Evolutionary conservation across 2,113 vertebrate genomes (phyloP).

Genomic region (Pyrgilauda ruficollis): DNA sequence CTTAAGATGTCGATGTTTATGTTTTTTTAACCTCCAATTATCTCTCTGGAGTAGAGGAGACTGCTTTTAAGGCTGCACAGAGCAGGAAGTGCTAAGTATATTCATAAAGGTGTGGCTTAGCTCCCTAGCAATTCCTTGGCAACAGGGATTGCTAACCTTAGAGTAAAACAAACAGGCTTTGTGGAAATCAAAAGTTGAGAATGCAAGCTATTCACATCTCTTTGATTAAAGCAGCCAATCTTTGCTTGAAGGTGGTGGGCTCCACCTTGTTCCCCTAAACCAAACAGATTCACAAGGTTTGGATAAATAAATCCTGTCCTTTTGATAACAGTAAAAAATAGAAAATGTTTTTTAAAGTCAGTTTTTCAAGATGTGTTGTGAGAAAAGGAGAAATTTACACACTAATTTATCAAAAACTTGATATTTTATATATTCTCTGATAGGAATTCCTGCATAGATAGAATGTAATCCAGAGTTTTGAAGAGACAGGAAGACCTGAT

Average conservation of each 20-base stretch:
- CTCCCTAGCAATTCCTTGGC: conserved; percentile 47
- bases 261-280: neutral
- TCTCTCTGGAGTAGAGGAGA: neutral
- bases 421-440: neutral
- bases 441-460: neutral
- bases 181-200: conserved; percentile 44
- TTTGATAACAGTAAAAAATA: neutral
- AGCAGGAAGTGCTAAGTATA: conserved; percentile 27
- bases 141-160: conserved; percentile 28
- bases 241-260: neutral
- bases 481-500: neutral
- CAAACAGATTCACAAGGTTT: neutral
- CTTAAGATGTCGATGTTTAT: neutral
- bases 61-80: neutral
- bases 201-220: neutral
- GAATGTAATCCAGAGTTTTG: neutral
- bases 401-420: neutral
- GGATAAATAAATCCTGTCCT: neutral
- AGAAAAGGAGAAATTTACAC: neutral
- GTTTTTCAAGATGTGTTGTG: neutral
- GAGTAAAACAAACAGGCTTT: conserved; percentile 59
- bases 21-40: neutral
- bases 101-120: conserved; percentile 58
- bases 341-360: neutral
- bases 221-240: neutral